Conservation (phyloP, 1,140 invertebrate species). For the Rhopalosiphum padi region DNA sequence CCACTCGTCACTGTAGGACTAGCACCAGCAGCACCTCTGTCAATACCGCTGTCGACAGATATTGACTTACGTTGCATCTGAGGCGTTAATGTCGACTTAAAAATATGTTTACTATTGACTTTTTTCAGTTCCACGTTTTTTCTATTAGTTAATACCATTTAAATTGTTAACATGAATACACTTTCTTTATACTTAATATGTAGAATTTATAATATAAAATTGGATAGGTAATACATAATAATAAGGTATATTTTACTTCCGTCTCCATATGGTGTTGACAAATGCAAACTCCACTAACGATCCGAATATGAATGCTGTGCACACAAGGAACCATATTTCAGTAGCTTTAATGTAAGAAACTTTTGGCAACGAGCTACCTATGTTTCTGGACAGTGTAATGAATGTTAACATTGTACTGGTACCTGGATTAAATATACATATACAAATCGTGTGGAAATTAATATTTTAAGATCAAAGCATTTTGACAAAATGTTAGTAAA, state of each 20-base stretch:
- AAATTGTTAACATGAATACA: not conserved
- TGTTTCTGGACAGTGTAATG: slow-evolving; percentile 82
- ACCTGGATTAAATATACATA: slow-evolving; percentile 65
- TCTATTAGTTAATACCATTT: slow-evolving; percentile 64
- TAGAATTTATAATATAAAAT: not conserved
- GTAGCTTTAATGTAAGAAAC: slow-evolving; percentile 91
- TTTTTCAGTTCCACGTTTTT: slow-evolving; percentile 83
- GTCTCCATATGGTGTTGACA: slow-evolving; percentile 85
- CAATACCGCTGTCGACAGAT: slow-evolving; percentile 41
- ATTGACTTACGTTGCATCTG: slow-evolving; percentile 69
- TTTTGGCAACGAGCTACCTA: slow-evolving; percentile 83
- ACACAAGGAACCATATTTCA: slow-evolving; percentile 88
- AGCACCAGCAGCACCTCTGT: not conserved
- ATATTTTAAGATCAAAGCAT: not conserved
- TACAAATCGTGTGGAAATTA: not conserved
- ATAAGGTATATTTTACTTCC: slow-evolving; percentile 70
- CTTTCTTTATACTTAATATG: not conserved
- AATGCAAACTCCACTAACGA: slow-evolving; percentile 89
- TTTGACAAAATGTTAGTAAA: not conserved
- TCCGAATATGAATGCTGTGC: slow-evolving; percentile 83
- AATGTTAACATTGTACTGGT: slow-evolving; percentile 86
- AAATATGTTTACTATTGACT: slow-evolving; percentile 81
- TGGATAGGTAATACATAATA: not conserved
- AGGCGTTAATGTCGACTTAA: slow-evolving; percentile 82
- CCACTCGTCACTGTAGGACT: not conserved